Conservation (phyloP, 2,888 invertebrate genomes). For the Lampropteryx suffumata region DNA sequence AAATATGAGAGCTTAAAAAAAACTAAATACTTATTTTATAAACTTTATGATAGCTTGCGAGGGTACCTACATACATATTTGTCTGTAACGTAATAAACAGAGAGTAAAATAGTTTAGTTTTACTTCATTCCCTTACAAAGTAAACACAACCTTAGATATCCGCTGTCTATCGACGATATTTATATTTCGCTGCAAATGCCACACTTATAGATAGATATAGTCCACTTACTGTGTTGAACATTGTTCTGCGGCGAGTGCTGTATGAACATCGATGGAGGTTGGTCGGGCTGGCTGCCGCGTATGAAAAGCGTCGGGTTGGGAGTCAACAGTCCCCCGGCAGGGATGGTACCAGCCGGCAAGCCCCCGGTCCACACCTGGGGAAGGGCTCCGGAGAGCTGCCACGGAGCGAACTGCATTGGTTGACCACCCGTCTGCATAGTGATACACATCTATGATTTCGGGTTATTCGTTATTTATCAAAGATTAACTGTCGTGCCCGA, state of each 20-base stretch:
- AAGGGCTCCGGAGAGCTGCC: conserved; percentile 88
- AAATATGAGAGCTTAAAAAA: too few relatives aligned
- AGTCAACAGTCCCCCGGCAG: conserved; percentile 85
- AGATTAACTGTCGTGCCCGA: too few relatives aligned
- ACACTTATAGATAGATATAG: neutral
- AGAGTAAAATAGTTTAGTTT: too few relatives aligned
- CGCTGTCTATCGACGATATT: too few relatives aligned
- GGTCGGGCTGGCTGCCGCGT: conserved; percentile 89
- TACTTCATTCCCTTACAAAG: too few relatives aligned
- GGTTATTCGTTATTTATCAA: too few relatives aligned
- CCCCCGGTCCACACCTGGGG: conserved; percentile 91
- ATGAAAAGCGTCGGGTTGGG: conserved; percentile 91
- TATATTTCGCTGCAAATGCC: too few relatives aligned
- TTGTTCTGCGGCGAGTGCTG: conserved; percentile 87
- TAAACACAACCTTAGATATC: too few relatives aligned
- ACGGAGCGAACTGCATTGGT: conserved; percentile 90
- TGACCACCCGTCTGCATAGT: conserved; percentile 82
- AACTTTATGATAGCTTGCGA: too few relatives aligned
- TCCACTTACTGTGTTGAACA: conserved; percentile 71
- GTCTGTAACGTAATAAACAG: too few relatives aligned
- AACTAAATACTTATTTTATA: too few relatives aligned
- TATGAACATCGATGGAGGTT: conserved; percentile 89
- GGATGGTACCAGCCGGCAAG: conserved; percentile 85
- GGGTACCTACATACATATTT: too few relatives aligned
- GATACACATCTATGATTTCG: neutral